Conservation (phyloP, 2,113 vertebrate species). For the Clarias gariepinus region DNA sequence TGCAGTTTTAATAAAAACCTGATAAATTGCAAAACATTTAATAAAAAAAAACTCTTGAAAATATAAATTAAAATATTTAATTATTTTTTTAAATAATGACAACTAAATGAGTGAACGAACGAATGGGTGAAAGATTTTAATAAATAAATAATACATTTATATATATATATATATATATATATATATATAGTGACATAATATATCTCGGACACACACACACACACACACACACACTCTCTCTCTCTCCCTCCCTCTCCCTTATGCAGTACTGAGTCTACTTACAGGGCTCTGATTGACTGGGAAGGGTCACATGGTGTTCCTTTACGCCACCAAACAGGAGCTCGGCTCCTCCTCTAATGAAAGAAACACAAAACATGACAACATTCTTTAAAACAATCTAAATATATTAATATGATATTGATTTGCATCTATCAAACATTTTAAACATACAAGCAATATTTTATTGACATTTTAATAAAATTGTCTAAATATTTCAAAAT, state of each 20-base stretch:
- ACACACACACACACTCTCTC: not conserved
- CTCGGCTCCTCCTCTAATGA: constrained; percentile 90
- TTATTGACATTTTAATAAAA: too few species aligned
- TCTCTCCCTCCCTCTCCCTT: not conserved
- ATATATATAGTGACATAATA: too few species aligned
- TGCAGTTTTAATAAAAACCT: too few species aligned
- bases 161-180: too few species aligned
- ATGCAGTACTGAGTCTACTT: constrained; percentile 73
- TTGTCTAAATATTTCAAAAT: not conserved
- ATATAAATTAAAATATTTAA: too few species aligned
- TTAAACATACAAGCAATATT: too few species aligned
- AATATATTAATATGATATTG: not conserved
- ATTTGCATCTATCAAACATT: not conserved
- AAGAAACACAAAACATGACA: not conserved
- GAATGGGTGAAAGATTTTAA: not conserved
- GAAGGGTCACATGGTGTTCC: constrained; percentile 88
- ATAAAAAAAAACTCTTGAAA: not conserved
- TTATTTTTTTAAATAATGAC: not conserved
- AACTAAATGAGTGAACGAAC: not conserved
- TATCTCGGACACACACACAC: too few species aligned
- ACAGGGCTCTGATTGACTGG: constrained; percentile 87
- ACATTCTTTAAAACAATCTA: constrained; percentile 7
- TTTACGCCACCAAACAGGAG: constrained; percentile 90
- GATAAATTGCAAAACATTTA: not conserved
- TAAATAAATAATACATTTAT: too few species aligned